phyloP scores from a whole-genome alignment of 2,113 vertebrate species.

The Nerophis ophidion region DNA sequence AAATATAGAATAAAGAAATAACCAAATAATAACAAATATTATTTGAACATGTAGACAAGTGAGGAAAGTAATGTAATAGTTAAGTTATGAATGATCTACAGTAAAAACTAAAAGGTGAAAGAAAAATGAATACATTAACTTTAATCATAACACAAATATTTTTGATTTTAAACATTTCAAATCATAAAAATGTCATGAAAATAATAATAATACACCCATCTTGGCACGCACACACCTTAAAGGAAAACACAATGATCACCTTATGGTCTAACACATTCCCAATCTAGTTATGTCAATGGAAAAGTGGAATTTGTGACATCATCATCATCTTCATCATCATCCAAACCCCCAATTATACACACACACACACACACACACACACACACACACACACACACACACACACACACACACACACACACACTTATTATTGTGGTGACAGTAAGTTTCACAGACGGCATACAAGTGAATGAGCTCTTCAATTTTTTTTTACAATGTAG shows the following conservation, averaged over 20 bases:
- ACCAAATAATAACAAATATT: too few relatives aligned
- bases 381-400: conserved; percentile 8
- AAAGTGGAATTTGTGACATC: conserved; percentile 63
- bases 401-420: conserved; percentile 8
- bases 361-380: conserved; percentile 13
- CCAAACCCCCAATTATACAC: conserved; percentile 13
- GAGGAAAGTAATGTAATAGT: background rate
- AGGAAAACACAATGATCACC: conserved; percentile 59
- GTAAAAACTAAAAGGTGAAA: too few relatives aligned
- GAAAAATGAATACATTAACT: background rate
- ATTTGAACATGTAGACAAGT: background rate
- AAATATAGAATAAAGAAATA: too few relatives aligned
- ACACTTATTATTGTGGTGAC: conserved; percentile 45
- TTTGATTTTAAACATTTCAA: too few relatives aligned
- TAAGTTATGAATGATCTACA: too few relatives aligned
- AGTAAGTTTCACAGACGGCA: conserved; percentile 18
- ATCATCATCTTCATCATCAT: conserved; percentile 42
- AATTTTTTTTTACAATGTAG: conserved; percentile 8
- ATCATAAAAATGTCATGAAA: too few relatives aligned
- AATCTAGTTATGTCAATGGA: conserved; percentile 58
- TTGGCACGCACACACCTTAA: conserved; percentile 21
- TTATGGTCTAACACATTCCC: conserved; percentile 53
- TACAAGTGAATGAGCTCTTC: conserved; percentile 30
- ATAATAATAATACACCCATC: too few relatives aligned
- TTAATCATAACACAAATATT: background rate